Evolutionary conservation across 2,113 vertebrate species (phyloP).

Genomic region (Thalassarche chlororhynchos): DNA sequence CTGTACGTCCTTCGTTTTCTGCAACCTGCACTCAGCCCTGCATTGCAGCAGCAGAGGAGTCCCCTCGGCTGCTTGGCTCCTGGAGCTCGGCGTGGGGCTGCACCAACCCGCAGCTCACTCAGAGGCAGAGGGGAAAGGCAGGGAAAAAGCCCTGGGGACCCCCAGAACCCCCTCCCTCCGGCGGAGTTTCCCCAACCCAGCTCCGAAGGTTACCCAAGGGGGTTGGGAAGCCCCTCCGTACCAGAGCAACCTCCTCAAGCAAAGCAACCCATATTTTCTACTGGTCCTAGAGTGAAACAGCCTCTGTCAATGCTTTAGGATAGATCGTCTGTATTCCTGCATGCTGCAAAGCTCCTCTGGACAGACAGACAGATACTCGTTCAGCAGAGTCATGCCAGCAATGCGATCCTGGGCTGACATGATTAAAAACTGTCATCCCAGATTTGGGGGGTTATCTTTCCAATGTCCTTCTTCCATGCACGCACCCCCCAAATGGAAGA

Average conservation of each 20-base stretch:
- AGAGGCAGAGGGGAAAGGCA: background rate
- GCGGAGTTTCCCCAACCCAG: background rate
- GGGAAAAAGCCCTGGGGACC: background rate
- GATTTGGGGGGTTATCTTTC: background rate
- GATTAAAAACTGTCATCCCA: background rate
- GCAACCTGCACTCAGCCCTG: conserved; percentile 71
- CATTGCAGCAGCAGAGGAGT: conserved; percentile 72
- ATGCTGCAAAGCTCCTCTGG: background rate
- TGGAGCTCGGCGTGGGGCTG: background rate
- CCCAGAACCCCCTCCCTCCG: background rate
- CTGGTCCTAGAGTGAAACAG: background rate
- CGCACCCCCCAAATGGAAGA: background rate
- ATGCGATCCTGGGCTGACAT: background rate
- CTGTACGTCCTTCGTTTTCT: conserved; percentile 67
- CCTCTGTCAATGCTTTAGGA: background rate
- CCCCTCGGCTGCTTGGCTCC: conserved; percentile 9
- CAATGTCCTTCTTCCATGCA: background rate
- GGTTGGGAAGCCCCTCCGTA: fast-evolving
- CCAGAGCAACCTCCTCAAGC: background rate
- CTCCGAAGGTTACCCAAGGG: background rate
- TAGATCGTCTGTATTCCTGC: background rate
- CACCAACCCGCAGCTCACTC: background rate
- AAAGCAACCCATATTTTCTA: background rate
- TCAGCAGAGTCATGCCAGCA: background rate
- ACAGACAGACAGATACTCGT: background rate